phyloP scores from a whole-genome alignment of 2,888 invertebrate species.

The Ecdyonurus torrentis region DNA sequence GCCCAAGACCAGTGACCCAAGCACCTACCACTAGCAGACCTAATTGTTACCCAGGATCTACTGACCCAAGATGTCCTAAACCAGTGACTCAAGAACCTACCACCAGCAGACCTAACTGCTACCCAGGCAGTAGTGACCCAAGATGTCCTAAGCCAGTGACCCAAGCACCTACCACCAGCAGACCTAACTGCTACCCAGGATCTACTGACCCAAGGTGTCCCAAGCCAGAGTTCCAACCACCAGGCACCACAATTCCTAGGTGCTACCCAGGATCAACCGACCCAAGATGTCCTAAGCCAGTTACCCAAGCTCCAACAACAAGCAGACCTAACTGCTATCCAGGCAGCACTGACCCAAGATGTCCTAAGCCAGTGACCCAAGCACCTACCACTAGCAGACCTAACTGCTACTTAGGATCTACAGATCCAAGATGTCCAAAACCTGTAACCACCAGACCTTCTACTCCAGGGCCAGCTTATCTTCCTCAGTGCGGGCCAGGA shows the following conservation, averaged over 20 bases:
- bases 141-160: constrained; percentile 21
- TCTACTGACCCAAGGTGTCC: constrained; percentile 20
- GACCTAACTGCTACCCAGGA: constrained; percentile 25
- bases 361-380: constrained; percentile 16
- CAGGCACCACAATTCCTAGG: constrained; percentile 12
- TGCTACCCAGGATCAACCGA: constrained; percentile 17
- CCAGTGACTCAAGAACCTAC: constrained; percentile 6
- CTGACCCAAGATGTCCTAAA: constrained; percentile 18
- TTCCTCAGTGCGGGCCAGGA: no score
- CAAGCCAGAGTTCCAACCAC: constrained; percentile 14
- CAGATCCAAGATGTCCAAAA: constrained; percentile 11
- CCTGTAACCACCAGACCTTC: constrained; percentile 15
- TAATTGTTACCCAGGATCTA: constrained; percentile 15
- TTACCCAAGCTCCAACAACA: constrained; percentile 6
- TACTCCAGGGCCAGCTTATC: constrained; percentile 18
- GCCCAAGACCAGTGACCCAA: constrained; percentile 19
- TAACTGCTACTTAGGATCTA: constrained; percentile 22
- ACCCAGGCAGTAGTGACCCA: constrained; percentile 20
- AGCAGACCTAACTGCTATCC: constrained; percentile 20
- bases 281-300: constrained; percentile 9
- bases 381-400: constrained; percentile 12
- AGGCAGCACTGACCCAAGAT: constrained; percentile 29
- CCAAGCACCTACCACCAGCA: no score
- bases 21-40: constrained; percentile 9
- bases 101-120: constrained; percentile 15